Percentiles rank a stretch among this genome's conserved stretches.
Evolutionary conservation across 2,888 invertebrate species (phyloP).

Genomic region (Caenorhabditis sulstoni): DNA sequence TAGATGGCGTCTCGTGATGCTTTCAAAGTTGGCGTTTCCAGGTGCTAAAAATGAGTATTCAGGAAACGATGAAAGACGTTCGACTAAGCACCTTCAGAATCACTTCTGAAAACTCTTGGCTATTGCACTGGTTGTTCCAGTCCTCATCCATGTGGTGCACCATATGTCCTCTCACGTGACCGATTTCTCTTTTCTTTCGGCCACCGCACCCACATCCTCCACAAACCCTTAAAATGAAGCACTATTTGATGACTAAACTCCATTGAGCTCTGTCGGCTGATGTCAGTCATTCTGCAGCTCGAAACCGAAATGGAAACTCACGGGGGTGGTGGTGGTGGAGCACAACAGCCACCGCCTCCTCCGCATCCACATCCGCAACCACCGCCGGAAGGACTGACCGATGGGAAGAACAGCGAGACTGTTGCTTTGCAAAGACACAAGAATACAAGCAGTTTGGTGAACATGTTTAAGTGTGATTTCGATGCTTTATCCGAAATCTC

Average conservation of each 20-base stretch:
- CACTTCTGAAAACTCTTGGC: slow-evolving; percentile 49
- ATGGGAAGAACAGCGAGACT: slow-evolving; percentile 47
- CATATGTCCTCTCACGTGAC: slow-evolving; percentile 51
- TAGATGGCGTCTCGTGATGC: slow-evolving; percentile 56
- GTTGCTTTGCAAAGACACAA: slow-evolving; percentile 18
- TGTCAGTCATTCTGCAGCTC: no score
- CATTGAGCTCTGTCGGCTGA: no score
- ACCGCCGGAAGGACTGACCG: slow-evolving; percentile 28
- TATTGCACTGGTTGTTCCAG: slow-evolving; percentile 53
- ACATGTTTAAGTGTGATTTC: slow-evolving; percentile 6
- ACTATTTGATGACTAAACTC: no score
- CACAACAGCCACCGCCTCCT: slow-evolving; percentile 46
- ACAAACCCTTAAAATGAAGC: slow-evolving; percentile 41
- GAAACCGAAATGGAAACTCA: slow-evolving; percentile 13
- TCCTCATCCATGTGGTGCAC: slow-evolving; percentile 36
- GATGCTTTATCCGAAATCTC: not conserved
- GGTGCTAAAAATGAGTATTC: slow-evolving; percentile 25
- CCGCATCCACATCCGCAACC: slow-evolving; percentile 54
- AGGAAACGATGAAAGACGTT: not conserved
- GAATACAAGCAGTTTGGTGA: slow-evolving; percentile 20
- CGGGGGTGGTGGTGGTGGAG: slow-evolving; percentile 49
- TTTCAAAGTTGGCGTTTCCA: slow-evolving; percentile 17
- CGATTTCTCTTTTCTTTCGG: slow-evolving; percentile 54
- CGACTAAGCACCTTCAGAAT: slow-evolving; percentile 31
- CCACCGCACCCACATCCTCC: slow-evolving; percentile 49